A percentile compares a stretch with the other conserved stretches of the same genome.
phyloP scores from a whole-genome alignment of 2,888 invertebrate genomes.

The Stenoptilia bipunctidactyla region DNA sequence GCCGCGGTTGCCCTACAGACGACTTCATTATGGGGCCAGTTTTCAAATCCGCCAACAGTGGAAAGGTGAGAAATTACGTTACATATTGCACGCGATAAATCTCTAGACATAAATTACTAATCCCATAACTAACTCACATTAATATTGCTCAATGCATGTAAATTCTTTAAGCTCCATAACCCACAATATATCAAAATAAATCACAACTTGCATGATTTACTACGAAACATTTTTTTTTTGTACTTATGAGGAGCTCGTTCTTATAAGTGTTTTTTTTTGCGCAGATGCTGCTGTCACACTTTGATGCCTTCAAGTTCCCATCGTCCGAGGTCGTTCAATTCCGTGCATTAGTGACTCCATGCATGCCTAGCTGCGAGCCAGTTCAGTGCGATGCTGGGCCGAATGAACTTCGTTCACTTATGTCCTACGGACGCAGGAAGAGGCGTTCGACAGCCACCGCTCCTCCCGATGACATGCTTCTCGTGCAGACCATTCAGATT shows the following conservation, averaged over 20 bases:
- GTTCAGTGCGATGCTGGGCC: constrained; percentile 91
- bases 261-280: constrained; percentile 22
- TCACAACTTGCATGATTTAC: background rate
- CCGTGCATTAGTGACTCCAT: constrained; percentile 94
- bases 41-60: constrained; percentile 82
- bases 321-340: constrained; percentile 95
- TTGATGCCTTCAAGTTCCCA: constrained; percentile 97
- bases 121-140: too few species aligned
- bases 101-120: too few species aligned
- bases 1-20: constrained; percentile 93
- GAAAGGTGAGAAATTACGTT: constrained; percentile 73
- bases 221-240: background rate
- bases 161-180: too few species aligned
- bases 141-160: too few species aligned
- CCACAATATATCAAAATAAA: background rate
- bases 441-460: constrained; percentile 75
- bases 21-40: constrained; percentile 95
- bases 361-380: constrained; percentile 93
- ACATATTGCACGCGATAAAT: too few species aligned
- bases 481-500: constrained; percentile 92
- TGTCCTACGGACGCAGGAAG: constrained; percentile 87
- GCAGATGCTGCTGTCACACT: constrained; percentile 88
- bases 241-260: too few species aligned
- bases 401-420: constrained; percentile 84
- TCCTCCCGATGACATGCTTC: constrained; percentile 82